Percentiles rank a stretch among this genome's conserved stretches.
Conservation (phyloP, 2,797 vertebrate species). For the Bradypus variegatus region DNA sequence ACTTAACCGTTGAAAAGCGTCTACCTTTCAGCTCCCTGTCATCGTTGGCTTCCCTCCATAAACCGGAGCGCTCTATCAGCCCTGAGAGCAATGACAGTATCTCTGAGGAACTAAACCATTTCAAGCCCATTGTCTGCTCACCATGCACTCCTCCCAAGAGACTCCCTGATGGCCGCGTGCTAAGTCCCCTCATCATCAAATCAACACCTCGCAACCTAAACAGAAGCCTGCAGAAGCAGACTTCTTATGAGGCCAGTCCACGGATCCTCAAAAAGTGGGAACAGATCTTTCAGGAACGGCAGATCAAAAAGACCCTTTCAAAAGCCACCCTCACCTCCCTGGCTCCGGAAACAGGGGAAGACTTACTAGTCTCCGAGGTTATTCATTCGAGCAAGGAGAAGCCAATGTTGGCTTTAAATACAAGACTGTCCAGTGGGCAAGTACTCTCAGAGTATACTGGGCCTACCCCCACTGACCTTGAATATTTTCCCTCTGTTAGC, state of each 20-base stretch:
- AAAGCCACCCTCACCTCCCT: conserved; percentile 86
- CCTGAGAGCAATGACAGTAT: conserved; percentile 99
- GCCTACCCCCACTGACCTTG: conserved; percentile 47
- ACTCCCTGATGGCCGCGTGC: conserved; percentile 85
- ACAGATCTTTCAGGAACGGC: conserved; percentile 92
- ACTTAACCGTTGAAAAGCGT: conserved; percentile 79
- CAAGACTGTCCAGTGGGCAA: conserved; percentile 40
- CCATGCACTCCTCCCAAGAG: conserved; percentile 95
- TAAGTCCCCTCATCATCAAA: conserved; percentile 90
- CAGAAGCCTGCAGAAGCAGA: conserved; percentile 85
- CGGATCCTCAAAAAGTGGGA: conserved; percentile 93
- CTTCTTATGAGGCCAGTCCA: conserved; percentile 90
- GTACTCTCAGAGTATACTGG: background rate
- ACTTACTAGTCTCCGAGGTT: conserved; percentile 2
- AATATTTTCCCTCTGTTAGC: conserved; percentile 65
- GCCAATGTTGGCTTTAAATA: background rate
- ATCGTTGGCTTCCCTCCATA: conserved; percentile 68
- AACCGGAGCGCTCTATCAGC: conserved; percentile 86
- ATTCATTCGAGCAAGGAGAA: conserved; percentile 59
- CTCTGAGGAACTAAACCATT: conserved; percentile 96
- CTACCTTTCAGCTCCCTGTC: conserved; percentile 65
- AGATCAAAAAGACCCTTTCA: conserved; percentile 82
- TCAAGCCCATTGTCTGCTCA: conserved; percentile 96
- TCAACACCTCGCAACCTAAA: conserved; percentile 91
- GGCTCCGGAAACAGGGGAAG: conserved; percentile 60